Conservation (phyloP, 2,888 invertebrate species). For the Blera fallax region DNA sequence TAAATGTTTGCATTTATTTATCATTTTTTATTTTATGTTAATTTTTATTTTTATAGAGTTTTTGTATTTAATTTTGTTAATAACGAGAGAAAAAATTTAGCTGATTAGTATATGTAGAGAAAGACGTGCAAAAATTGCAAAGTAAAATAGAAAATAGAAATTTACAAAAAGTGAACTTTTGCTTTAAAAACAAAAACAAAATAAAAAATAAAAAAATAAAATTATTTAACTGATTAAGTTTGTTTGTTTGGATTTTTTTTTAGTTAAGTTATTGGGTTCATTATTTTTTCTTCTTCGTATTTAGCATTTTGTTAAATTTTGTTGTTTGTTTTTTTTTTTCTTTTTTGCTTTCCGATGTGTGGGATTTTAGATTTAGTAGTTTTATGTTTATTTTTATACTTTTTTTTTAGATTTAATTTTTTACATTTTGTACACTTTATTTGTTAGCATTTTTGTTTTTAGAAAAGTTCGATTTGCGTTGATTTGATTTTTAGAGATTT, state of each 20-base stretch:
- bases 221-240: constrained; percentile 27
- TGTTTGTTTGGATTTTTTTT: constrained; percentile 6
- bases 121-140: constrained; percentile 19
- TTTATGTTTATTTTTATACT: constrained; percentile 16
- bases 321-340: constrained; percentile 11
- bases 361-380: neutral
- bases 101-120: neutral
- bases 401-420: constrained; percentile 13
- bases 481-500: neutral
- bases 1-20: constrained; percentile 12
- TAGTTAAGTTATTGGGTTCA: constrained; percentile 5
- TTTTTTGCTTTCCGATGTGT: neutral
- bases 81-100: neutral
- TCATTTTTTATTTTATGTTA: constrained; percentile 10
- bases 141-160: neutral
- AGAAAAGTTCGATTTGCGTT: constrained; percentile 1
- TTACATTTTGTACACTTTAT: constrained; percentile 60
- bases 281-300: constrained; percentile 65
- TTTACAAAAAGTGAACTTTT: neutral
- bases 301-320: constrained; percentile 60
- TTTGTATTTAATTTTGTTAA: neutral
- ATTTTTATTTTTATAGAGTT: neutral
- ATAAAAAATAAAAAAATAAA: neutral
- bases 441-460: constrained; percentile 27
- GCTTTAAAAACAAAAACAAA: neutral